Base-by-base conservation (phyloP, 1,140 invertebrate genomes). In the Drosophila mojavensis region DNA sequence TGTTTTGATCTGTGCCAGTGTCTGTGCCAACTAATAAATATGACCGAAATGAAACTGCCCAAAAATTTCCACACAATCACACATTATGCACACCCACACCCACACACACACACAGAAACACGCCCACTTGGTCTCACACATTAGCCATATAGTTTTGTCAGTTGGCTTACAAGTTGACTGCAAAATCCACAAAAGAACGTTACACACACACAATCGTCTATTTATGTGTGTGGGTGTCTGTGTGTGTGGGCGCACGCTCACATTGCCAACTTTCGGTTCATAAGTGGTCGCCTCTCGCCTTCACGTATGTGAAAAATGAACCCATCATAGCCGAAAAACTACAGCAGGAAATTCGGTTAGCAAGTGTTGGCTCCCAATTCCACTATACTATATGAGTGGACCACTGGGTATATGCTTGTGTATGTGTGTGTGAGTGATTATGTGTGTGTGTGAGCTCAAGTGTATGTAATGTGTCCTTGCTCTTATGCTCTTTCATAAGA, bases 41-140 rank as follows among this genome's bases (percentile, higher is more conserved):
- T 91, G 88, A 91, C 84, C 88, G 75, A 91, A 90, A 91, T 91
- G 88, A 91, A 91, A 84, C 88, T 84, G 88, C 88, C 88, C 88
- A 90, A 90, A 90, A 90, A 90, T 83, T 88, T 88, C 79, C 80
- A 84, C 88, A 91, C 88, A 89, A 89, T 89, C 84, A 85, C 84
- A 89, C 84, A 89, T 84, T 85, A 90, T 81, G 81, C 78, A 75
- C 81, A 85, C 82, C 53, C 66, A 60, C 69, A 39, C 62, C 56
- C 74, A 62, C 47, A 47, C 58, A 59, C 54, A 53, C 43, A 47
- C 45, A 28, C 30, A 43, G 20, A 55, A 15, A 65, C 30, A 66
- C 75, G 48, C 61, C 39, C 61, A 70, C 47, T 61, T 63, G 54
- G 65, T 61, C 59, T 71, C 72, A 74, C 68, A 90, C 77, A 91